Percentiles rank a stretch among this genome's conserved stretches.
Evolutionary conservation across 2,888 invertebrate genomes (phyloP).

Genomic region (Orthonychiurus folsomi): DNA sequence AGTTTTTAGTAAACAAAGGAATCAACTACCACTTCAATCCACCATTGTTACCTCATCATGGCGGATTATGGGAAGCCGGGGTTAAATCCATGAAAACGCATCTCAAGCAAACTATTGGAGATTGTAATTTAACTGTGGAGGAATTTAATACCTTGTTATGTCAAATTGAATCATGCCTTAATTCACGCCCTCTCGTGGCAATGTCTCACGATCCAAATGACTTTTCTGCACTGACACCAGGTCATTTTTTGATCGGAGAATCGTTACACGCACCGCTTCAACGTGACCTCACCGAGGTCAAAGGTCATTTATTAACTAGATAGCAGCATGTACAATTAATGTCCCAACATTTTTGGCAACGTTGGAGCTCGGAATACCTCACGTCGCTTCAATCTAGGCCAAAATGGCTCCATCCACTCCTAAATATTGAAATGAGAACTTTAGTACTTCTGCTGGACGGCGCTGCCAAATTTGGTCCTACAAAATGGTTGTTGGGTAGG

Average conservation of each 20-base stretch:
- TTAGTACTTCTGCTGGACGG: no score
- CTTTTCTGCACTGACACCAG: no score
- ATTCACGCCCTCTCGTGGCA: no score
- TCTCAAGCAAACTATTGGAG: neutral
- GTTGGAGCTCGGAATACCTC: neutral
- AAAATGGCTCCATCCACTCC: neutral
- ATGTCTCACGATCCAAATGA: no score
- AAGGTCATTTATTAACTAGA: neutral
- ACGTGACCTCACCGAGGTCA: neutral
- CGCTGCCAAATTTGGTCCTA: no score
- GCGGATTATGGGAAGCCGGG: no score
- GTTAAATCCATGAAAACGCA: conserved; percentile 41
- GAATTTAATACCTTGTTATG: no score
- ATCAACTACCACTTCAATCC: conserved; percentile 43
- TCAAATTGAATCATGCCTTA: no score
- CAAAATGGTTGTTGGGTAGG: no score
- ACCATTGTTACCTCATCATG: conserved; percentile 42
- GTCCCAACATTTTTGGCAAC: no score
- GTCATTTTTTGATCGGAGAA: no score
- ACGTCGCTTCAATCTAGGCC: neutral
- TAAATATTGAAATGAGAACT: neutral
- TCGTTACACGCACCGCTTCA: no score
- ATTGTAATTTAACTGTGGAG: conserved; percentile 30
- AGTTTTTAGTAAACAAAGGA: conserved; percentile 18
- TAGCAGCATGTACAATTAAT: neutral